Evolutionary conservation across 1,140 invertebrate species (phyloP).

Genomic region (Dreissena rostriformis): DNA sequence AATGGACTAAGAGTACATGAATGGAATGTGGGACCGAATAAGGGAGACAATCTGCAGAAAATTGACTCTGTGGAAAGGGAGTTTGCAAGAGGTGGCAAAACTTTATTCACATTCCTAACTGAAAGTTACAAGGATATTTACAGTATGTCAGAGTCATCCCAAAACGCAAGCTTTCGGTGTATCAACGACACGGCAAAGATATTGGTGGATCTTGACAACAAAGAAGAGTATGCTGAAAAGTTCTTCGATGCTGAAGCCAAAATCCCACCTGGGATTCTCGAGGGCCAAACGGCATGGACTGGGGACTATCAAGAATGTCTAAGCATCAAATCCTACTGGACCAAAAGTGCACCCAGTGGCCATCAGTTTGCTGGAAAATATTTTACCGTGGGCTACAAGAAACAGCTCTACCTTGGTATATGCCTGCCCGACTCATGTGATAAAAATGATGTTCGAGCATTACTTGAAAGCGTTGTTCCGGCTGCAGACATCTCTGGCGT

Average conservation of each 20-base stretch:
- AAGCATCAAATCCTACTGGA: neutral
- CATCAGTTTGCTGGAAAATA: constrained; percentile 21
- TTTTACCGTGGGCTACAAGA: neutral
- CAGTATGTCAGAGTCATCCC: neutral
- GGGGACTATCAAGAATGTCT: constrained; percentile 42
- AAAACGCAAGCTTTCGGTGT: constrained; percentile 10
- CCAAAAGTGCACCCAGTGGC: neutral
- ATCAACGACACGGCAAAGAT: constrained; percentile 26
- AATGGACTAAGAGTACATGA: no score
- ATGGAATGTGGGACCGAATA: no score
- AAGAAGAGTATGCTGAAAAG: neutral
- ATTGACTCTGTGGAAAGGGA: no score
- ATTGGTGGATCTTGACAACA: neutral
- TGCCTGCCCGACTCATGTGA: constrained; percentile 52
- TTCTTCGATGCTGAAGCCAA: constrained; percentile 44
- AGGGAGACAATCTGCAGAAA: no score
- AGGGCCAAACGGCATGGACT: constrained; percentile 27
- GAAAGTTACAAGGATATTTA: no score
- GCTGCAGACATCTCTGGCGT: neutral
- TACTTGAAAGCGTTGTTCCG: neutral
- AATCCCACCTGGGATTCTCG: constrained; percentile 36
- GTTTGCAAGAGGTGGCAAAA: no score
- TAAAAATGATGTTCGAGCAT: constrained; percentile 8
- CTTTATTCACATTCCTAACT: no score
- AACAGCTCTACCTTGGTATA: constrained; percentile 9